Conservation (phyloP, 2,113 vertebrate species). For the Xiphias gladius region DNA sequence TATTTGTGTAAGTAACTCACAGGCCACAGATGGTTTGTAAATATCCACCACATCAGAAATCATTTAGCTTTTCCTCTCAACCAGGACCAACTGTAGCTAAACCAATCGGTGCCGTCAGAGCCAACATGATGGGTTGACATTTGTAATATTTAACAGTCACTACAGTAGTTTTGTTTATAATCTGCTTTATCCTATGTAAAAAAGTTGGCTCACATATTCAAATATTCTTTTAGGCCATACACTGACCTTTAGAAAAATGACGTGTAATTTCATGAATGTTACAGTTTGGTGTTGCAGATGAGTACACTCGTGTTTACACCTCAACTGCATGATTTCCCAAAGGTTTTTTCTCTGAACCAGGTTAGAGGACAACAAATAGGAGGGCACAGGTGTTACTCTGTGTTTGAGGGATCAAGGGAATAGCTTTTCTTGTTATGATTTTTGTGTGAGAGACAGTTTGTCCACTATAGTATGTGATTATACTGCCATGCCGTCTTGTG, state of each 20-base stretch:
- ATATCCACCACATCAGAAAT: not conserved
- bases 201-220: conserved; percentile 48
- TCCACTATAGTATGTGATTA: not conserved
- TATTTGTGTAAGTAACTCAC: not conserved
- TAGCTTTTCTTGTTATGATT: not conserved
- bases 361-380: conserved; percentile 8
- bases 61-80: too few species aligned
- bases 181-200: conserved; percentile 64
- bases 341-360: conserved; percentile 1
- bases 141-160: conserved; percentile 55
- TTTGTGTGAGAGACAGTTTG: not conserved
- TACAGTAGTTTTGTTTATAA: conserved; percentile 54
- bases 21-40: not conserved
- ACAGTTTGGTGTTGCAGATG: not conserved
- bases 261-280: conserved; percentile 12
- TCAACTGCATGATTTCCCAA: conserved; percentile 24
- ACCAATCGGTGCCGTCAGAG: not conserved
- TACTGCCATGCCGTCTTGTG: not conserved
- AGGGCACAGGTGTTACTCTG: conserved; percentile 25
- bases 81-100: not conserved
- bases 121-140: conserved; percentile 14
- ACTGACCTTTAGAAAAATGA: not conserved
- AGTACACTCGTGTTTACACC: conserved; percentile 8
- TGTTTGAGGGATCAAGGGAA: conserved; percentile 13
- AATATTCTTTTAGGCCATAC: conserved; percentile 6